Percentiles rank a stretch among this genome's conserved stretches.
phyloP scores from a whole-genome alignment of 2,113 vertebrate genomes.

The Phainopepla nitens region DNA sequence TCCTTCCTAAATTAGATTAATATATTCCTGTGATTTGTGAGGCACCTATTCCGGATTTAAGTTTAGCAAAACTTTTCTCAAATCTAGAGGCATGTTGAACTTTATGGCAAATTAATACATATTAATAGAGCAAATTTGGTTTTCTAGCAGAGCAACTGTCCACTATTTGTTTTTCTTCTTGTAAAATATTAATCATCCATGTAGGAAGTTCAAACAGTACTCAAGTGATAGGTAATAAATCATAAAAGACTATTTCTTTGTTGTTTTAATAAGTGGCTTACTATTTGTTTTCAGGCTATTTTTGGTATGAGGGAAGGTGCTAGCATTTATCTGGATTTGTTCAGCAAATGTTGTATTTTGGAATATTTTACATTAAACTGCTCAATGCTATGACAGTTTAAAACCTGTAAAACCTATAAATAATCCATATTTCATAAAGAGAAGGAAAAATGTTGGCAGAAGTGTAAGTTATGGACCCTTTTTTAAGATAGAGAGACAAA shows the following conservation, averaged over 20 bases:
- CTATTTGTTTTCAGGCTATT: slow-evolving; percentile 19
- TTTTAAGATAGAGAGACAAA: neutral
- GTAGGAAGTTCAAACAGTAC: neutral
- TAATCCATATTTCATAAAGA: slow-evolving; percentile 23
- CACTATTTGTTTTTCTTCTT: neutral
- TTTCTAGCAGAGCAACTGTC: neutral
- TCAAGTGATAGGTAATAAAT: neutral
- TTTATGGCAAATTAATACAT: neutral
- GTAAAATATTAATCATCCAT: neutral
- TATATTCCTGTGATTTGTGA: neutral
- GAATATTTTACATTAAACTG: neutral
- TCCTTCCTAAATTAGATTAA: neutral
- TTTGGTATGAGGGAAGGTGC: neutral
- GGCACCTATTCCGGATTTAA: neutral
- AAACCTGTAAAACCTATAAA: slow-evolving; percentile 5
- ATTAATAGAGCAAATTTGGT: neutral
- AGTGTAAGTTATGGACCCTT: neutral
- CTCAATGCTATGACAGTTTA: neutral
- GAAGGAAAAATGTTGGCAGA: neutral
- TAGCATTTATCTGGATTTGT: slow-evolving; percentile 3
- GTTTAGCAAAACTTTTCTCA: neutral
- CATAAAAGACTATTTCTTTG: neutral
- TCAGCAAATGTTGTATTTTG: neutral
- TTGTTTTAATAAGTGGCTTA: neutral
- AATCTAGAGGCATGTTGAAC: neutral